Percentiles rank a stretch among this genome's conserved stretches.
Evolutionary conservation across 2,113 vertebrate genomes (phyloP).

Genomic region (Ictalurus furcatus): DNA sequence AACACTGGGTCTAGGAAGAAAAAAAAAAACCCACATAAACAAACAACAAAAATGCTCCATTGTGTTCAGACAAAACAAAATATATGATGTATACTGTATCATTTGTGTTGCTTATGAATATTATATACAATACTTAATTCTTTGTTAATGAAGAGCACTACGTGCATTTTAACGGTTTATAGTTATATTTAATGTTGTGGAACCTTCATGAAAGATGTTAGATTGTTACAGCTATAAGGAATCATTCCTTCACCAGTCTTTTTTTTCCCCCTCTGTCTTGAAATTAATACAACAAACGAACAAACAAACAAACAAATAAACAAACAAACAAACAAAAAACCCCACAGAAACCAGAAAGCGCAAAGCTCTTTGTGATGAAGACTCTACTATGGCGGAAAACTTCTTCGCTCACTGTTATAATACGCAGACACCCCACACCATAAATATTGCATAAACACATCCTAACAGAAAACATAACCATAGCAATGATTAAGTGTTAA

Average conservation of each 20-base stretch:
- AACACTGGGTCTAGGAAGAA: neutral
- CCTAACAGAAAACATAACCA: neutral
- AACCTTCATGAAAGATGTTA: neutral
- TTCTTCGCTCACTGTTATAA: neutral
- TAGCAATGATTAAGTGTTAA: neutral
- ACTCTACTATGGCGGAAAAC: neutral
- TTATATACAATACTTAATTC: neutral
- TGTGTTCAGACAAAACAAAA: neutral
- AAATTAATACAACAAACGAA: too few species aligned
- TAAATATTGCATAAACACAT: neutral
- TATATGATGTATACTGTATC: neutral
- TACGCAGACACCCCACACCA: neutral
- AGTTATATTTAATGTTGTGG: neutral
- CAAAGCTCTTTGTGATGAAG: neutral
- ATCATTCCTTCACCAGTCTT: neutral
- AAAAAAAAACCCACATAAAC: too few species aligned
- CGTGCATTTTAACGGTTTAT: neutral
- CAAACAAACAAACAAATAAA: too few species aligned
- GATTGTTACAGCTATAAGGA: neutral
- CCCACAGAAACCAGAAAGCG: neutral
- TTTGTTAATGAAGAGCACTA: neutral
- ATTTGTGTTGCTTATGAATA: neutral
- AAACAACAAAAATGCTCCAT: neutral
- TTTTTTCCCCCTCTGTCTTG: too few species aligned
- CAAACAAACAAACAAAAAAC: too few species aligned